phyloP scores from a whole-genome alignment of 2,113 vertebrate genomes.

The Oryzias javanicus region DNA sequence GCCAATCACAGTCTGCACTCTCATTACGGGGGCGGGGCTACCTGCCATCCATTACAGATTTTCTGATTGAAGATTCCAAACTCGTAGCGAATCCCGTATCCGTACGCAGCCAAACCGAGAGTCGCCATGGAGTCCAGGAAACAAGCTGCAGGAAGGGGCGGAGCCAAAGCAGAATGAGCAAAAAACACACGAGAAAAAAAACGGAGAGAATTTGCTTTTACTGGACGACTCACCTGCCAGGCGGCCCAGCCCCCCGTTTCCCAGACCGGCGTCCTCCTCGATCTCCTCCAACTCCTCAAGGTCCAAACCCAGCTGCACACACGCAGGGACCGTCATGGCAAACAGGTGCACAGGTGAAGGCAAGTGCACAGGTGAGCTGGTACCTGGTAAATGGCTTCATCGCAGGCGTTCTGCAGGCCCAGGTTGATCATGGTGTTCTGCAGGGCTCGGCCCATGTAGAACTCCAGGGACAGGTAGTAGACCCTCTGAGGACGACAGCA shows the following conservation, averaged over 20 bases:
- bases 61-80: conserved; percentile 99
- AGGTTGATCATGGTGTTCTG: conserved; percentile 98
- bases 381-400: conserved; percentile 96
- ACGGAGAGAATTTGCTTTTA: background rate
- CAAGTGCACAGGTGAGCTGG: background rate
- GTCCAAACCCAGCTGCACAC: conserved; percentile 86
- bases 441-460: conserved; percentile 93
- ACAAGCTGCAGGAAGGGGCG: conserved; percentile 78
- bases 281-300: conserved; percentile 98
- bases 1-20: no score
- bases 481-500: conserved; percentile 78
- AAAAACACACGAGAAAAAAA: no score
- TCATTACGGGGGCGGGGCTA: conserved; percentile 38
- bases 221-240: conserved; percentile 84
- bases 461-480: conserved; percentile 96
- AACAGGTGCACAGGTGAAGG: no score
- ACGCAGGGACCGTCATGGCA: no score
- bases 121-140: conserved; percentile 98
- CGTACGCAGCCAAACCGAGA: conserved; percentile 91
- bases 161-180: background rate
- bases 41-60: conserved; percentile 95
- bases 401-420: conserved; percentile 93
- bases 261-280: conserved; percentile 95
- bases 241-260: conserved; percentile 94
- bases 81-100: conserved; percentile 96